Conservation (phyloP, 2,888 invertebrate genomes). For the Ischnus inquisitorius region DNA sequence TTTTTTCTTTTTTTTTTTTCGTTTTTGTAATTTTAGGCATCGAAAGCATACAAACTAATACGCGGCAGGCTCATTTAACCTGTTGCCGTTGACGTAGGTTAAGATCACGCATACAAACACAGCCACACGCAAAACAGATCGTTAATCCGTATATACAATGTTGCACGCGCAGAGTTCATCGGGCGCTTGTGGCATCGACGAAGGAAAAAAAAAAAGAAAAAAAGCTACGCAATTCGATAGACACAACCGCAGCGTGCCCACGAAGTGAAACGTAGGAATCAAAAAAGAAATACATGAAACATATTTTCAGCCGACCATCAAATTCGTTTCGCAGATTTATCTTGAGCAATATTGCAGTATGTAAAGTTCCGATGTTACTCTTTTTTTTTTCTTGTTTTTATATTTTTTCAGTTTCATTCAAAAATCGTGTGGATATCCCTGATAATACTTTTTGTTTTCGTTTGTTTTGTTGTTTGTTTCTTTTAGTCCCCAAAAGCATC, state of each 20-base stretch:
- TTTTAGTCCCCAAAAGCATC: slow-evolving; percentile 7
- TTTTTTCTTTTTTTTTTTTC: slow-evolving; percentile 1
- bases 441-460: slow-evolving; percentile 15
- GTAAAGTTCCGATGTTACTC: slow-evolving; percentile 56
- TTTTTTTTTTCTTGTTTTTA: not conserved
- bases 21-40: slow-evolving; percentile 42
- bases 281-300: slow-evolving; percentile 46
- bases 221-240: slow-evolving; percentile 3
- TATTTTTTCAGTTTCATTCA: slow-evolving; percentile 57
- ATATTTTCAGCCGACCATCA: slow-evolving; percentile 38
- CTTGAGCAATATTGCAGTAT: slow-evolving; percentile 64
- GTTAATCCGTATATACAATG: slow-evolving; percentile 9
- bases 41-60: slow-evolving; percentile 24
- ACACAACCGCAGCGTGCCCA: not conserved
- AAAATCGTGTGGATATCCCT: slow-evolving; percentile 36
- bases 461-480: not conserved
- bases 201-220: slow-evolving; percentile 14
- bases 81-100: slow-evolving; percentile 7
- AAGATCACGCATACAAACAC: slow-evolving; percentile 9
- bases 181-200: slow-evolving; percentile 31
- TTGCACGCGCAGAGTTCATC: slow-evolving; percentile 15
- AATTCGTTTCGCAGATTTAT: slow-evolving; percentile 60
- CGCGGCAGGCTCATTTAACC: slow-evolving; percentile 1
- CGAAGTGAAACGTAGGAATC: slow-evolving; percentile 11
- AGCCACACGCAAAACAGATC: slow-evolving; percentile 11